These are phyloP conservation scores for Urocynchramus pylzowi DNA, from an alignment of 2,113 vertebrate species.

Conservation along the genomic window DNA sequence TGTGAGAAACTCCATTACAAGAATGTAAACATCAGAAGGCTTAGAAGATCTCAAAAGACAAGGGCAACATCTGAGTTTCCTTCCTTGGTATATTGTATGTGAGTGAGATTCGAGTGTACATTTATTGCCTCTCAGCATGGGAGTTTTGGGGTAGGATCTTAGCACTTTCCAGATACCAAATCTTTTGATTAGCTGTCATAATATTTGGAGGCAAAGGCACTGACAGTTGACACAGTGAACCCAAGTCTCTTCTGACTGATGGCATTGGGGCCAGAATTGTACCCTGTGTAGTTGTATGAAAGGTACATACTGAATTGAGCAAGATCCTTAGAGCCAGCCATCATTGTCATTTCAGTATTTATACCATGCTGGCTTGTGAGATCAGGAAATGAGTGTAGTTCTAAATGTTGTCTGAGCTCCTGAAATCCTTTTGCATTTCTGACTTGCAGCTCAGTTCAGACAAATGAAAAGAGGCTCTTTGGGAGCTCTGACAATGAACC, in stretches of 20 bases:
- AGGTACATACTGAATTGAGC: neutral
- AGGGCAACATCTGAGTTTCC: neutral
- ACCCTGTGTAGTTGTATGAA: neutral
- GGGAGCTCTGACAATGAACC: slow-evolving; percentile 95
- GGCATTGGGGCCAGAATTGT: neutral
- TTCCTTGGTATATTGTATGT: accelerated
- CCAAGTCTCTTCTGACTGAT: neutral
- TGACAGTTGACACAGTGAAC: neutral
- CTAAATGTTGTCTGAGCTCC: slow-evolving; percentile 57
- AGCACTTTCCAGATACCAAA: neutral
- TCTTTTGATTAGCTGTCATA: neutral
- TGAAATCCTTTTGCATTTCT: slow-evolving; percentile 70
- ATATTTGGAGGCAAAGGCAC: neutral
- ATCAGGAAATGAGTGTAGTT: slow-evolving; percentile 12
- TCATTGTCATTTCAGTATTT: neutral
- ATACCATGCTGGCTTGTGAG: neutral
- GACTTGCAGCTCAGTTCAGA: slow-evolving; percentile 91
- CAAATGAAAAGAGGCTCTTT: slow-evolving; percentile 97
- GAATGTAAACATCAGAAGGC: too few relatives aligned
- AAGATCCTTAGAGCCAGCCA: neutral
- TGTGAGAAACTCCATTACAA: too few relatives aligned
- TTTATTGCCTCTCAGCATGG: neutral
- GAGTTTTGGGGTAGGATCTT: neutral
- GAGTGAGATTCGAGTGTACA: neutral
- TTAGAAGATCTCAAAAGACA: too few relatives aligned